Percentiles rank a stretch among this genome's conserved stretches.
phyloP scores from a whole-genome alignment of 2,797 vertebrate genomes.

The Silurus aristotelis region DNA sequence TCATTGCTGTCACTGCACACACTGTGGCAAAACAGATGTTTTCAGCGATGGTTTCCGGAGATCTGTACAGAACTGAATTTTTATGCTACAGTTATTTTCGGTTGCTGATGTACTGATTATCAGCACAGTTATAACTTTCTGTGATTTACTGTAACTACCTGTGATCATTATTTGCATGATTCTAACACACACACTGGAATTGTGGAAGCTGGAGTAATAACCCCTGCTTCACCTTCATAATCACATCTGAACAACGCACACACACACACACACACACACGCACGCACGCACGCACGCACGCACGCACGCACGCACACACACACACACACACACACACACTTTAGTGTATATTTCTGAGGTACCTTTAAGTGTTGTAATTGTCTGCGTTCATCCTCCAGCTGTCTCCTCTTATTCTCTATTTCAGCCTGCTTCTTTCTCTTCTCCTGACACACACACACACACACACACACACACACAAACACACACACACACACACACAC shows the following conservation, averaged over 20 bases:
- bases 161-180: neutral
- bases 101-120: no score
- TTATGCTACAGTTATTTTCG: neutral
- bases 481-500: neutral
- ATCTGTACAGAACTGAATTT: neutral
- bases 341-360: constrained; percentile 13
- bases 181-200: neutral
- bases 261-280: constrained; percentile 31
- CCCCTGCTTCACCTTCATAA: constrained; percentile 45
- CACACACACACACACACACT: constrained; percentile 43
- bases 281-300: no score
- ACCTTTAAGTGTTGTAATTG: constrained; percentile 97
- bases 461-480: constrained; percentile 17
- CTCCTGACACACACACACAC: constrained; percentile 75
- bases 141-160: no score
- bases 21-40: neutral
- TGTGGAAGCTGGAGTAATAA: constrained; percentile 69
- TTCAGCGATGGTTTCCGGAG: neutral
- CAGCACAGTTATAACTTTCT: no score
- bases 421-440: constrained; percentile 89
- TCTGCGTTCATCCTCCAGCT: constrained; percentile 90
- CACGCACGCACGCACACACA: constrained; percentile 57
- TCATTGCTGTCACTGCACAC: no score
- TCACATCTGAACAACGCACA: constrained; percentile 39
- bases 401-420: constrained; percentile 90